Evolutionary conservation across 2,797 vertebrate species (phyloP), one percentile per base, ranked within the genome.

Genomic region (Benthosema pterotum): DNA sequence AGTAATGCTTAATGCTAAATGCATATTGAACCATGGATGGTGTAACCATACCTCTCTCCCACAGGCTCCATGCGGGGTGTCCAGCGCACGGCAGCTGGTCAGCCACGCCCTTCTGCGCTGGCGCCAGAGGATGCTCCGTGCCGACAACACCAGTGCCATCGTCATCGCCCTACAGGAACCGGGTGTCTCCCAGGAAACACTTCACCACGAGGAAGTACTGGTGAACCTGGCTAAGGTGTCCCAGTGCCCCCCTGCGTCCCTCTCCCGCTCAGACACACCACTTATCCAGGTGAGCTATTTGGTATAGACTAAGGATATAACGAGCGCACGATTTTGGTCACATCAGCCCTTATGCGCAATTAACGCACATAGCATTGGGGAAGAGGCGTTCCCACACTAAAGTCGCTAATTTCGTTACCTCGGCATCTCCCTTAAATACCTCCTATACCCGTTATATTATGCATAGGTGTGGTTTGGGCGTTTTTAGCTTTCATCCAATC

Each of bases 61-160:
- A 1, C 63, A 97, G 96, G 94, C 92, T 13, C 92, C 95, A 5
- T 91, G 91, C 0, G 91, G 93, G 0, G 93, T 95, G 15, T 96
- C 96, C 0, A 94, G 93, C 55, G 96, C 97, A 42, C 93, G 94
- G 62, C 94, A 96, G 92, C 90, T 99, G 77, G 97, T 99, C 72
- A 95, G 89, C 79, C 92, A 96, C 11, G 95, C 97, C 0, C 90
- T 99, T 17, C 91, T 95, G 69, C 92, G 97, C 52, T 99, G 97
- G 97, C 87, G 96, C 77, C 96, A 98, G 72, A 93, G 96, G 8
- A 96, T 97, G 95, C 90, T 99, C 56, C 95, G 97, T 0, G 97
- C 97, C 0, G 97, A 99, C 83, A 99, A 99, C 84, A 99, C 97
- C 5, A 98, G 96, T 5, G 95, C 94, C 78, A 96, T 99, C 3